A percentile compares a stretch with the other conserved stretches of the same genome.
Conservation (phyloP, 2,797 vertebrate species). For the Coilia nasus region DNA sequence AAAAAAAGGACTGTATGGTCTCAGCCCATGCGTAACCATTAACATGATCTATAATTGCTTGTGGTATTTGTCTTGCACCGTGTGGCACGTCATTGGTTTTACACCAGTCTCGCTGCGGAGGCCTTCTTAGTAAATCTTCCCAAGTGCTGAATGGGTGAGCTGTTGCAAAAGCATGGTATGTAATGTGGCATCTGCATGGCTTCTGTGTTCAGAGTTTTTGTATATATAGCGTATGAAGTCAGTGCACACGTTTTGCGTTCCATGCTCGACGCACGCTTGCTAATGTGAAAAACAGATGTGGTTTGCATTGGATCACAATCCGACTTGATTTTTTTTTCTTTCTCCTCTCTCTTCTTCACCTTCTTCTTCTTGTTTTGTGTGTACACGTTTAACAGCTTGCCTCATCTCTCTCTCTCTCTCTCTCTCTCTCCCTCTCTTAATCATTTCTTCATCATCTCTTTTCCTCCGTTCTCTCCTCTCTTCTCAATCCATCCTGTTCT, state of each 20-base stretch:
- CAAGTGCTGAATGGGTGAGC: conserved; percentile 46
- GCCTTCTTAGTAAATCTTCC: conserved; percentile 11
- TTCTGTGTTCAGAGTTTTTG: conserved; percentile 55
- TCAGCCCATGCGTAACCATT: conserved; percentile 12
- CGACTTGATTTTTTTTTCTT: neutral
- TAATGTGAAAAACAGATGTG: conserved; percentile 78
- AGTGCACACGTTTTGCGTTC: conserved; percentile 55
- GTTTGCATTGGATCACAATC: conserved; percentile 72
- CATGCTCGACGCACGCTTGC: conserved; percentile 56
- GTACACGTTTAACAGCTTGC: neutral
- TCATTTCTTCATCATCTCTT: conserved; percentile 53
- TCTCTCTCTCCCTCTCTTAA: conserved; percentile 48
- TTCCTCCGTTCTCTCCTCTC: conserved; percentile 53
- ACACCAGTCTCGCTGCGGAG: neutral
- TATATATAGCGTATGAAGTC: conserved; percentile 63
- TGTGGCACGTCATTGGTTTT: neutral
- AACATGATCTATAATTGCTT: conserved; percentile 20
- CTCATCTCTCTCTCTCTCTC: conserved; percentile 38
- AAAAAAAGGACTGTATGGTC: neutral
- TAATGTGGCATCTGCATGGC: conserved; percentile 21
- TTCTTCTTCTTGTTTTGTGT: conserved; percentile 34
- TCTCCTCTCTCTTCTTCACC: conserved; percentile 41
- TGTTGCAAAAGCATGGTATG: conserved; percentile 42
- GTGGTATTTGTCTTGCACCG: conserved; percentile 19
- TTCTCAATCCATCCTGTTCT: conserved; percentile 28